Evolutionary conservation across 2,797 vertebrate genomes (phyloP).

Genomic region (Sibirionetta formosa): DNA sequence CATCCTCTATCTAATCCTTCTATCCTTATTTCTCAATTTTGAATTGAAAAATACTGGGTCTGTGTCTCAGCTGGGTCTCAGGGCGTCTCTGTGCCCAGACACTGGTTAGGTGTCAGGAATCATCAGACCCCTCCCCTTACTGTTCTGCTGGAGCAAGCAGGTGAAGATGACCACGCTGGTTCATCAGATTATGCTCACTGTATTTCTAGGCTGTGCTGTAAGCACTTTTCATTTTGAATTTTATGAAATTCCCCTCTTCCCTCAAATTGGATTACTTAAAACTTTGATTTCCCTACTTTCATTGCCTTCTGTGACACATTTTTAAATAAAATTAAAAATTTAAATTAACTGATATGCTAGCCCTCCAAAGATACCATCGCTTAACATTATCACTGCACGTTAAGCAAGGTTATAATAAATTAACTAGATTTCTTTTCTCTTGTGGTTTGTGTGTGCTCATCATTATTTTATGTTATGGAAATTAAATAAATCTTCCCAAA

Average conservation of each 20-base stretch:
- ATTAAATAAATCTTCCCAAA: slow-evolving; percentile 43
- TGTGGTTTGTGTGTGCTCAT: slow-evolving; percentile 8
- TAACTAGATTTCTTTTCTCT: slow-evolving; percentile 38
- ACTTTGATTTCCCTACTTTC: slow-evolving; percentile 39
- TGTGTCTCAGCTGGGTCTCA: not conserved
- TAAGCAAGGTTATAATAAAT: slow-evolving; percentile 42
- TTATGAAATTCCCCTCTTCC: not conserved
- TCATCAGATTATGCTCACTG: not conserved
- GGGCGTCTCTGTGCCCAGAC: not conserved
- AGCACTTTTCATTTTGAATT: not conserved
- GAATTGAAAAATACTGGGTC: not conserved
- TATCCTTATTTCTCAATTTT: not conserved
- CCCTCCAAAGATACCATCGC: slow-evolving; percentile 12
- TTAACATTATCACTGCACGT: slow-evolving; percentile 32
- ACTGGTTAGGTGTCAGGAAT: not conserved
- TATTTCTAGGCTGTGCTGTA: slow-evolving; percentile 34
- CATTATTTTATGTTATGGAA: slow-evolving; percentile 35
- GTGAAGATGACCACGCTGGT: not conserved
- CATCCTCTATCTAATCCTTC: not conserved
- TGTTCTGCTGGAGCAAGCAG: not conserved
- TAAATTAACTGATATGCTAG: slow-evolving; percentile 26
- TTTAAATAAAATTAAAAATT: slow-evolving; percentile 47
- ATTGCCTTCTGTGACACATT: slow-evolving; percentile 18
- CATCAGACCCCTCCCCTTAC: not conserved
- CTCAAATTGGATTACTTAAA: slow-evolving; percentile 54